phyloP scores from a whole-genome alignment of 2,113 vertebrate genomes.

The Pampusana beccarii region DNA sequence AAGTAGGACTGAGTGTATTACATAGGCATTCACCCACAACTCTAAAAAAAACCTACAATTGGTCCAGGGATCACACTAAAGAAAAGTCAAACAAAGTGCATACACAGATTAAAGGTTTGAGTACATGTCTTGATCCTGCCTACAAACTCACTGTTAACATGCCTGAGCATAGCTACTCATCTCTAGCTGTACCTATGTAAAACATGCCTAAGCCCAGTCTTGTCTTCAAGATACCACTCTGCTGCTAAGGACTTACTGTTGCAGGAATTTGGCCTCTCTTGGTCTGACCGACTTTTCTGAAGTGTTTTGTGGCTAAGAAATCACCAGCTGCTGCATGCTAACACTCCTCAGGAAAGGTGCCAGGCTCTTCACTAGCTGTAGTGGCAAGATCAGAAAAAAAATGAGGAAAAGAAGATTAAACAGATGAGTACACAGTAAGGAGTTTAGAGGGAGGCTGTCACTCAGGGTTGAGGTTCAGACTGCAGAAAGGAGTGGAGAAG shows the following conservation, averaged over 20 bases:
- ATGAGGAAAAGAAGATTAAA: background rate
- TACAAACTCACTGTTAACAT: background rate
- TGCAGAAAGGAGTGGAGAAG: background rate
- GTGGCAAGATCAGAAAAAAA: background rate
- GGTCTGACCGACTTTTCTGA: background rate
- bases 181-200: background rate
- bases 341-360: background rate
- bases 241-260: background rate
- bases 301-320: background rate
- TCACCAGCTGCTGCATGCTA: background rate
- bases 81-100: background rate
- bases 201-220: background rate
- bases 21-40: background rate
- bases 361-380: background rate
- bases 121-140: background rate
- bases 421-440: background rate
- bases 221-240: background rate
- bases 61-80: background rate
- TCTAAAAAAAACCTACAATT: background rate
- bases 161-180: background rate
- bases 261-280: background rate
- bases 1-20: background rate
- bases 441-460: background rate
- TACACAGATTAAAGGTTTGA: background rate
- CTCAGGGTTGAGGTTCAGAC: background rate